Conservation (phyloP, 2,797 vertebrate species). For the Acipenser oxyrinchus region DNA sequence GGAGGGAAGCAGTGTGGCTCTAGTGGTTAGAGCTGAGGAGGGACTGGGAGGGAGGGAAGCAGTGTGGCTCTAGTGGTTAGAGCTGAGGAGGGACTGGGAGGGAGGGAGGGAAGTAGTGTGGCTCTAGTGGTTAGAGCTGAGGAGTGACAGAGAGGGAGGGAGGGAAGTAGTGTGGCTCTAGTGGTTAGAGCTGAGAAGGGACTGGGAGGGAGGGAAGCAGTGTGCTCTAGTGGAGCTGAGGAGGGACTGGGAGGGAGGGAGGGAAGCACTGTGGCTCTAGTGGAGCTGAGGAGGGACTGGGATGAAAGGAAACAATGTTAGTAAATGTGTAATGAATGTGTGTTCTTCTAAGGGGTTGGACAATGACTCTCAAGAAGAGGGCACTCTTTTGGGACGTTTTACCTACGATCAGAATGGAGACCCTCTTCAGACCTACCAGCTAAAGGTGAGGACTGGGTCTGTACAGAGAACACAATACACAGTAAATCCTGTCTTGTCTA, state of each 20-base stretch:
- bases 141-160: too few relatives aligned
- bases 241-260: too few relatives aligned
- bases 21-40: rapidly evolving
- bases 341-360: conserved; percentile 64
- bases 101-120: background rate
- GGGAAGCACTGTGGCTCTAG: too few relatives aligned
- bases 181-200: background rate
- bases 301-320: too few relatives aligned
- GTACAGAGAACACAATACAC: too few relatives aligned
- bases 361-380: conserved; percentile 69
- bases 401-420: conserved; percentile 67
- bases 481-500: too few relatives aligned
- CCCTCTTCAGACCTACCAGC: conserved; percentile 77
- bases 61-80: background rate
- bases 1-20: too few relatives aligned
- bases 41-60: background rate
- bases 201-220: background rate
- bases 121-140: background rate
- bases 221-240: background rate
- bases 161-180: background rate
- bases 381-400: conserved; percentile 70
- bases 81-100: background rate
- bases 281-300: too few relatives aligned
- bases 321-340: too few relatives aligned
- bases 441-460: conserved; percentile 56